These are phyloP conservation scores for Pseudonaja textilis DNA, from an alignment of 2,113 vertebrate genomes.

Conservation along the genomic window DNA sequence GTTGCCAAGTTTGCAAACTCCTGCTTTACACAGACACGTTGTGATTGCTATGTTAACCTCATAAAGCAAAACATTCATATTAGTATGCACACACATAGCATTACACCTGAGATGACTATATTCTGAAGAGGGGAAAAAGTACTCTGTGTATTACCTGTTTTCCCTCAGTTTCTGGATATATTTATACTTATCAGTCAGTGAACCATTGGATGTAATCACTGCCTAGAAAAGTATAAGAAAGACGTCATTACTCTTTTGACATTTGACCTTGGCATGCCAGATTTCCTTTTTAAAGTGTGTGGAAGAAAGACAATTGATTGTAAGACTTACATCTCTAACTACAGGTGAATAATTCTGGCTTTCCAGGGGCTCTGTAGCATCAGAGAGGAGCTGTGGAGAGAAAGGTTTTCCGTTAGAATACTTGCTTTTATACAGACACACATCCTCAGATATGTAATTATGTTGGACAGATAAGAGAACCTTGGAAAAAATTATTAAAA, in stretches of 20 bases:
- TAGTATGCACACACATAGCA: not conserved
- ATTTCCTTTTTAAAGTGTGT: not conserved
- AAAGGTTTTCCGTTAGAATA: slow-evolving; percentile 41
- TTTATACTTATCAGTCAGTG: slow-evolving; percentile 90
- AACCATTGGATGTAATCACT: slow-evolving; percentile 93
- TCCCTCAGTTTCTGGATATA: slow-evolving; percentile 93
- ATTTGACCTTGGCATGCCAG: not conserved
- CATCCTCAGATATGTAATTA: slow-evolving; percentile 1
- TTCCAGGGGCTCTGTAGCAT: slow-evolving; percentile 84
- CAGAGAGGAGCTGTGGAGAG: slow-evolving; percentile 81
- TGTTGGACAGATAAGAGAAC: not conserved
- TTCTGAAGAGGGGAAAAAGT: slow-evolving; percentile 20
- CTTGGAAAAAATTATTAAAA: not conserved
- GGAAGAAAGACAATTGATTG: not conserved
- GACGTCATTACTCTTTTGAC: slow-evolving; percentile 33
- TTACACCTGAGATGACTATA: slow-evolving; percentile 21
- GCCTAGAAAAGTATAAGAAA: slow-evolving; percentile 75
- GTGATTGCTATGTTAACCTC: rapidly evolving
- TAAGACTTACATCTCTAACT: slow-evolving; percentile 87
- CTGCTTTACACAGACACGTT: not conserved
- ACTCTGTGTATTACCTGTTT: slow-evolving; percentile 75
- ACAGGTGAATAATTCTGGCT: slow-evolving; percentile 87
- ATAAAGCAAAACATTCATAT: slow-evolving; percentile 10
- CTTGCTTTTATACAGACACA: slow-evolving; percentile 7
- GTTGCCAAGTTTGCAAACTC: too few species aligned